phyloP scores from a whole-genome alignment of 1,140 invertebrate genomes.

The Phocides pigmalion region DNA sequence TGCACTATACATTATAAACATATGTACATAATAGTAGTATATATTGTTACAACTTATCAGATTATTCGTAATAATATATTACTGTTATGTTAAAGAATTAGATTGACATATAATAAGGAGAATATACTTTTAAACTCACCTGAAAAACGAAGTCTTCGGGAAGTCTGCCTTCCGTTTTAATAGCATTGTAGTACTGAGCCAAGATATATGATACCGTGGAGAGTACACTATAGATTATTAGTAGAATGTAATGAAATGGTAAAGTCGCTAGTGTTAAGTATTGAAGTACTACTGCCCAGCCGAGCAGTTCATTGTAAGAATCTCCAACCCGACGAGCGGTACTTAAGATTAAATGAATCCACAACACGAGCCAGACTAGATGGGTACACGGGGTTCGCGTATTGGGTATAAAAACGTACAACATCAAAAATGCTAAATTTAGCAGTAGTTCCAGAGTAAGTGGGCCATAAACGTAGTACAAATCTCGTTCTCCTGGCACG shows the following conservation, averaged over 20 bases:
- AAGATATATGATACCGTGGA: constrained; percentile 64
- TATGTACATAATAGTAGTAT: too few species aligned
- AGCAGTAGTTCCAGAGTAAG: constrained; percentile 83
- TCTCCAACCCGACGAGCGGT: constrained; percentile 80
- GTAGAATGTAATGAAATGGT: constrained; percentile 87
- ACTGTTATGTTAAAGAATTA: too few species aligned
- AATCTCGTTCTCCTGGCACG: constrained; percentile 84
- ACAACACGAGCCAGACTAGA: constrained; percentile 86
- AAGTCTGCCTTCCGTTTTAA: constrained; percentile 53
- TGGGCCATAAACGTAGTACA: constrained; percentile 78
- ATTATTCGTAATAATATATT: too few species aligned
- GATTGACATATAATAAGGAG: not conserved
- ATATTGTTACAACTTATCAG: too few species aligned
- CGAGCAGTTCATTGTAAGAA: constrained; percentile 83
- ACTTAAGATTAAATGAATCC: constrained; percentile 85
- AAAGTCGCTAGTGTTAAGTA: constrained; percentile 94
- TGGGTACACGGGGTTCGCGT: constrained; percentile 84
- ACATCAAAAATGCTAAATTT: constrained; percentile 78
- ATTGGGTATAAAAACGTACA: constrained; percentile 47
- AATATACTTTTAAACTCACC: constrained; percentile 40
- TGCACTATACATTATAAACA: too few species aligned
- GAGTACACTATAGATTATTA: constrained; percentile 64
- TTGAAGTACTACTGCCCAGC: constrained; percentile 92
- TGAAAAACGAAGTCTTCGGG: constrained; percentile 73
- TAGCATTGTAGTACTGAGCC: constrained; percentile 71